These are phyloP conservation scores for Vespertilio murinus DNA, from an alignment of 2,797 vertebrate species.

Conservation along the genomic window DNA sequence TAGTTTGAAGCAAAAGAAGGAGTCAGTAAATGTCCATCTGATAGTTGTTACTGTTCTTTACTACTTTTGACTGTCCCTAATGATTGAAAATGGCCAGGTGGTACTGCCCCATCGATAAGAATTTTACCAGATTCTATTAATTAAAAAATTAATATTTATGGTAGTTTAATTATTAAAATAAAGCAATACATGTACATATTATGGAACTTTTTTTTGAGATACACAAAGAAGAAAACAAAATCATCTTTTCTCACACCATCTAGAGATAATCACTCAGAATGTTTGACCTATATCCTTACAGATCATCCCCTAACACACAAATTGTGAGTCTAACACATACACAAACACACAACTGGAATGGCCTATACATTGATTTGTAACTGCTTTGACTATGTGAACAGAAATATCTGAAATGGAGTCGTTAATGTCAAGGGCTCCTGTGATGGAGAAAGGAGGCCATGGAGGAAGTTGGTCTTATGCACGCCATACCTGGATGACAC, in stretches of 20 bases:
- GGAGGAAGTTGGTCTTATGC: not conserved
- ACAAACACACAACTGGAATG: not conserved
- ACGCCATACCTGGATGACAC: not conserved
- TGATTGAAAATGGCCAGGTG: not conserved
- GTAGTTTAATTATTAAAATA: not conserved
- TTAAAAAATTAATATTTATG: not conserved
- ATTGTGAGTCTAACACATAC: not conserved
- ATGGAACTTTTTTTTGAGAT: not conserved
- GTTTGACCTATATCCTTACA: not conserved
- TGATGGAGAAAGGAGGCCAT: not conserved
- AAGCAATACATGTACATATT: not conserved
- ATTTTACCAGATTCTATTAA: not conserved
- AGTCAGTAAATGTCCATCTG: not conserved
- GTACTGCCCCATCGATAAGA: not conserved
- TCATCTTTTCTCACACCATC: not conserved
- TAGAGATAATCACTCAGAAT: not conserved
- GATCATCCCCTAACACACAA: not conserved
- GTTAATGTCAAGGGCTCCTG: not conserved
- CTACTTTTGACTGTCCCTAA: not conserved
- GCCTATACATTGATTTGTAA: not conserved
- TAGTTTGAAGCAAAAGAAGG: not conserved
- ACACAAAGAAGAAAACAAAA: constrained; percentile 10
- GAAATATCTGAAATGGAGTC: not conserved
- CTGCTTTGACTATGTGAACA: not conserved
- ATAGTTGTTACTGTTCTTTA: not conserved